Conservation (phyloP, 1,140 invertebrate species). For the Hyposmocoma kahamanoa region DNA sequence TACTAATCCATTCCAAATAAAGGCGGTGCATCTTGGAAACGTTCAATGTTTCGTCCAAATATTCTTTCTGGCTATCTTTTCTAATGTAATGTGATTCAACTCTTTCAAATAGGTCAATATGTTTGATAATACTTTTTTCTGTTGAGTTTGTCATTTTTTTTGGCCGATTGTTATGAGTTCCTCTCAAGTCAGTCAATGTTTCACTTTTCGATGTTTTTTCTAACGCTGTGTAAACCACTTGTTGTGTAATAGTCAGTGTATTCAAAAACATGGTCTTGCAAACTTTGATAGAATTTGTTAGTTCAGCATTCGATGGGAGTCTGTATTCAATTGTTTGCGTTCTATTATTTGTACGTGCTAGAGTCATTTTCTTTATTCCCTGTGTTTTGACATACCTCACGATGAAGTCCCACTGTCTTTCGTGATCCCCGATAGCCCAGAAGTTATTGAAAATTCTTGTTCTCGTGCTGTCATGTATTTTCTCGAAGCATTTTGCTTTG, state of each 20-base stretch:
- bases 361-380: conserved; percentile 18
- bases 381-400: conserved; percentile 10
- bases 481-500: conserved; percentile 16
- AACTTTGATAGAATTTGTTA: conserved; percentile 5
- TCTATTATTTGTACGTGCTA: conserved; percentile 20
- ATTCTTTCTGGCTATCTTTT: conserved; percentile 12
- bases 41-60: conserved; percentile 19
- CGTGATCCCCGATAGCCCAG: conserved; percentile 14
- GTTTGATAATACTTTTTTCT: conserved; percentile 17
- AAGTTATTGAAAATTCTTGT: conserved; percentile 16
- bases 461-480: conserved; percentile 5
- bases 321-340: conserved; percentile 21
- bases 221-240: conserved; percentile 18
- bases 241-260: conserved; percentile 17
- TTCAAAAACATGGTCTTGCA: conserved; percentile 21
- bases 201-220: conserved; percentile 16
- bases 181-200: conserved; percentile 17
- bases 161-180: conserved; percentile 19
- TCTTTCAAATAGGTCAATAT: conserved; percentile 19
- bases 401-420: conserved; percentile 20
- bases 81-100: conserved; percentile 20
- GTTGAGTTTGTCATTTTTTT: conserved; percentile 15
- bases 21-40: conserved; percentile 18
- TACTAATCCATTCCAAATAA: background rate
- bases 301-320: conserved; percentile 11